Conservation (phyloP, 2,797 vertebrate species). For the Lagodon rhomboides region DNA sequence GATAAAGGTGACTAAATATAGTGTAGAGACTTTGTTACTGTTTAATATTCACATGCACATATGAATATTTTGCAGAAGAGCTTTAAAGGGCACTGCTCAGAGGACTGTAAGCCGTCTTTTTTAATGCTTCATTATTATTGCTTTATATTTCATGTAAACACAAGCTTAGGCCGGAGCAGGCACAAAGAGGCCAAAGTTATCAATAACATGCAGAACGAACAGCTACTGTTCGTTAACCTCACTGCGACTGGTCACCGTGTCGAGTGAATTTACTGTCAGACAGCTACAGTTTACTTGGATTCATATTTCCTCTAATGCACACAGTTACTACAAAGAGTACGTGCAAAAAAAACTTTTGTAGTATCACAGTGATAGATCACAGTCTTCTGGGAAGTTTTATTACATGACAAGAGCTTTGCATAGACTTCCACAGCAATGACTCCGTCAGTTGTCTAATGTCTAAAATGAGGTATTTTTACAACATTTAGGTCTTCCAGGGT, state of each 20-base stretch:
- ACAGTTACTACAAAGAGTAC: not conserved
- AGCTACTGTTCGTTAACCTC: not conserved
- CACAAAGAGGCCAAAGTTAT: not conserved
- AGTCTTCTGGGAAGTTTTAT: not conserved
- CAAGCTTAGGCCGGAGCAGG: not conserved
- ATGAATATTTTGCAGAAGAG: not conserved
- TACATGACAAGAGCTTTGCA: not conserved
- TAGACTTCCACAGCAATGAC: not conserved
- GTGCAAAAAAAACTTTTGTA: not conserved
- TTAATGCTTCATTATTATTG: not conserved
- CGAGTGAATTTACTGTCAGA: not conserved
- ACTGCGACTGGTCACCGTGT: not conserved
- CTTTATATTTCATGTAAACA: not conserved
- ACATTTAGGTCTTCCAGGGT: not conserved
- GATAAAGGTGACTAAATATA: too few species aligned
- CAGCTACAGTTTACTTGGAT: not conserved
- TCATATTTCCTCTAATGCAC: not conserved
- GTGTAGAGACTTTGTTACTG: not conserved
- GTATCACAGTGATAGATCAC: not conserved
- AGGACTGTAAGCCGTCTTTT: not conserved
- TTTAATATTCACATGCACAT: not conserved
- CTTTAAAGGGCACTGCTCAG: not conserved
- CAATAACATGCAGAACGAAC: conserved; percentile 7
- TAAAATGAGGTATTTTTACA: not conserved
- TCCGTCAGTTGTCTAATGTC: not conserved